Conservation (phyloP, 2,888 invertebrate species). For the Epiblema foenella region DNA sequence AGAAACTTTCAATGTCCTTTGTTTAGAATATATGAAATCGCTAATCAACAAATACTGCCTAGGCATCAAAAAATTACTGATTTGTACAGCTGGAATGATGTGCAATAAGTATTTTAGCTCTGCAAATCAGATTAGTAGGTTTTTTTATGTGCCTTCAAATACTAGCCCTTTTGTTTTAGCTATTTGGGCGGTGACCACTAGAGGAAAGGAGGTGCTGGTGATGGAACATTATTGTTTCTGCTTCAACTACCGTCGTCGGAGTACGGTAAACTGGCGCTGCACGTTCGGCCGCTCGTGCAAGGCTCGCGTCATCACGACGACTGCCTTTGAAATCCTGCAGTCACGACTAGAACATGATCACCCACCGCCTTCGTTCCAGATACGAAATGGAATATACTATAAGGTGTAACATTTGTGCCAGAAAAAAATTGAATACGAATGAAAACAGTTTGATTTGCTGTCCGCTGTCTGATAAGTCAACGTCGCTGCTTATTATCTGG, state of each 20-base stretch:
- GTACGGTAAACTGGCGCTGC: conserved; percentile 13
- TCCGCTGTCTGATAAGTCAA: background rate
- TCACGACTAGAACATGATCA: conserved; percentile 1
- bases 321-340: background rate
- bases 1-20: background rate
- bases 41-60: too few relatives aligned
- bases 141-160: too few relatives aligned
- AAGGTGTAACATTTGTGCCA: background rate
- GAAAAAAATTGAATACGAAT: background rate
- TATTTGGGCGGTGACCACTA: background rate
- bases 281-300: conserved; percentile 23
- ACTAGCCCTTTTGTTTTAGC: conserved; percentile 11
- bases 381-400: conserved; percentile 12
- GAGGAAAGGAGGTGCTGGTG: conserved; percentile 24
- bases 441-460: background rate
- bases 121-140: too few relatives aligned
- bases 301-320: conserved; percentile 9
- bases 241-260: conserved; percentile 11
- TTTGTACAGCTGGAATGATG: too few relatives aligned
- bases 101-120: too few relatives aligned
- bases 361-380: conserved; percentile 3
- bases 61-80: too few relatives aligned
- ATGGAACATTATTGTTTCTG: conserved; percentile 39
- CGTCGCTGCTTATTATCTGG: background rate
- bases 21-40: too few relatives aligned